These are phyloP conservation scores for Pyralis farinalis DNA, from an alignment of 2,888 invertebrate genomes.

Conservation along the genomic window DNA sequence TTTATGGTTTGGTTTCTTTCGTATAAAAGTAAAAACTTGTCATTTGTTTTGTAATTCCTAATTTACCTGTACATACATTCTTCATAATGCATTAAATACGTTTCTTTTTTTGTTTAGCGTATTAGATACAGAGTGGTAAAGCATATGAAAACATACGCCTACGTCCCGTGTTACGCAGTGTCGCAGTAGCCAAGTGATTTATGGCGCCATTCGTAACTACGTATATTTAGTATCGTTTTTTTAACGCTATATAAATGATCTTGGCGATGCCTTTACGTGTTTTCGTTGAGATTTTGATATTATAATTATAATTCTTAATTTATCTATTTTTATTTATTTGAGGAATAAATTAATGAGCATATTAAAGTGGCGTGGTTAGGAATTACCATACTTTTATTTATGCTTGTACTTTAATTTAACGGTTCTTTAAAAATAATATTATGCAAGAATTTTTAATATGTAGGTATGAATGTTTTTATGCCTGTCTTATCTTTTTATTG, in stretches of 20 bases:
- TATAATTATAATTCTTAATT: constrained; percentile 1
- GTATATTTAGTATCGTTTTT: constrained; percentile 2
- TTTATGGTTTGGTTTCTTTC: no score
- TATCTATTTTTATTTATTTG: background rate
- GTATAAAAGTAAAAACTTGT: no score
- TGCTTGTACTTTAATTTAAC: no score
- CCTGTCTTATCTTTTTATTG: no score
- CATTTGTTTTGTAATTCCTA: no score
- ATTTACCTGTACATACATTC: no score
- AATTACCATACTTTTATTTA: no score
- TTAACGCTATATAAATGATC: constrained; percentile 5
- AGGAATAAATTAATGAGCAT: background rate
- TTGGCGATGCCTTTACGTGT: constrained; percentile 12
- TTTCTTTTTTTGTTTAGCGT: no score
- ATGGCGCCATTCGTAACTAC: constrained; percentile 6
- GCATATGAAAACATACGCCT: background rate
- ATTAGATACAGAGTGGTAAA: no score
- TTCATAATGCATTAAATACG: no score
- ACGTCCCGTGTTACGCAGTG: constrained; percentile 1
- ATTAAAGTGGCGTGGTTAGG: no score
- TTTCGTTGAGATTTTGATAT: constrained; percentile 1
- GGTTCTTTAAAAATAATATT: background rate
- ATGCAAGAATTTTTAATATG: background rate
- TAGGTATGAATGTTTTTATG: background rate
- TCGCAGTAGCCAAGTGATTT: constrained; percentile 7